Conservation (phyloP, 2,113 vertebrate genomes). For the Pseudorasbora parva region DNA sequence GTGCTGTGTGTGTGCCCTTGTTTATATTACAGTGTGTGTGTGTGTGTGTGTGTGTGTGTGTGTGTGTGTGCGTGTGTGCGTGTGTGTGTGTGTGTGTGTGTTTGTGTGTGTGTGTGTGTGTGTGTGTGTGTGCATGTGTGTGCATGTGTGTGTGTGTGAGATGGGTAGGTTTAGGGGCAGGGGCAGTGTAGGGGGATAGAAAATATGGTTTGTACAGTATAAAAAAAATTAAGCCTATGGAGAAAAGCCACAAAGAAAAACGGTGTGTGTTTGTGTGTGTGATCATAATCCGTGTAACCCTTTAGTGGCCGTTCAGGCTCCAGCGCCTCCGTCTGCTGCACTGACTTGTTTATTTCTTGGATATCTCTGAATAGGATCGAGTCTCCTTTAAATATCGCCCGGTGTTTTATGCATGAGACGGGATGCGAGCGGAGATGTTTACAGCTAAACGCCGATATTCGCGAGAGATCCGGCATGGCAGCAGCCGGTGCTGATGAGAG, state of each 20-base stretch:
- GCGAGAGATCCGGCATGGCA: conserved; percentile 64
- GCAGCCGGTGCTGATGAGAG: conserved; percentile 57
- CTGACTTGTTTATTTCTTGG: conserved; percentile 39
- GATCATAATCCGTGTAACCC: conserved; percentile 34
- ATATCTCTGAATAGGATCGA: conserved; percentile 31
- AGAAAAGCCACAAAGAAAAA: too few species aligned
- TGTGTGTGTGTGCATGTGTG: too few species aligned
- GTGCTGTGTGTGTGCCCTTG: too few species aligned
- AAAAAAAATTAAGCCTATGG: too few species aligned
- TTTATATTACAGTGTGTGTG: background rate
- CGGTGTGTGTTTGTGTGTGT: too few species aligned
- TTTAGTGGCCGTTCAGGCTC: conserved; percentile 11
- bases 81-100: too few species aligned
- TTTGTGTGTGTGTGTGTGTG: too few species aligned
- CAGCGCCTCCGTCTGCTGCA: background rate
- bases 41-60: background rate
- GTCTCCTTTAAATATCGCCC: conserved; percentile 65
- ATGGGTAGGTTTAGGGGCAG: too few species aligned
- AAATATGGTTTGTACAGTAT: too few species aligned
- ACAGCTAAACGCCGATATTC: background rate
- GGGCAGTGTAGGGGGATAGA: too few species aligned
- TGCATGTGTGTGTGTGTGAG: too few species aligned
- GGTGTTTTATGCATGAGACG: conserved; percentile 60
- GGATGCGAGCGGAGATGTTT: background rate
- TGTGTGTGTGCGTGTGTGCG: too few species aligned